Base-by-base conservation (phyloP, 2,797 vertebrate species). In the Gymnoscopelus microlampas region DNA sequence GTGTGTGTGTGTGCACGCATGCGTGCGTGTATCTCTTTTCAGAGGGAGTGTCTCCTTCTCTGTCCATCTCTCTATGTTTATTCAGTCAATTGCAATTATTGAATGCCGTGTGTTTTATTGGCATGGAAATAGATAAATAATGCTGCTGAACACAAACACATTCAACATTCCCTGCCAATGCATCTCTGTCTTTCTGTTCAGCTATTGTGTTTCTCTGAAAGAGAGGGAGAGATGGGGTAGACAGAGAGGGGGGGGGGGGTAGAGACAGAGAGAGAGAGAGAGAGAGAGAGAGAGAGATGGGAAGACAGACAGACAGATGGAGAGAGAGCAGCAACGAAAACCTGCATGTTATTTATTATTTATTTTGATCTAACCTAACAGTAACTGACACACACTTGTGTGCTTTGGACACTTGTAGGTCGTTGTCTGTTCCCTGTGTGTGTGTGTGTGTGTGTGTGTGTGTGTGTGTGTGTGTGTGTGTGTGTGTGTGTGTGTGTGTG, bases 331-430 rank as follows among this genome's bases (percentile, higher is more conserved):
- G 14, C n/a, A 54, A 5, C 5, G 14, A 76, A 57, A 76, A 82
- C 77, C 80, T 85, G 71, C 71, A 65, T 72, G 76, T 83, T 80
- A 74, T 89, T 87, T 64, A 77, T 86, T 86, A 85, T 89, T 86
- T 44, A 44, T 44, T 44, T 44, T 85, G 75, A 87, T 84, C 73
- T 78, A 81, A 88, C 87, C 77, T 84, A 82, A 83, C 81, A 82
- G 76, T 82, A 81, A 88, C 71, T 85, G 85, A 89, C 63, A 74
- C 82, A 82, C 85, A 84, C 79, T 81, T 83, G 85, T 86, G 84
- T 81, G 82, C 82, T 85, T 81, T 88, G 80, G 86, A 89, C 88
- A 90, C 90, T 92, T 92, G 89, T 90, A 89, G 92, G 88, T 87
- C 85, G 87, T 79, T 66, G 79, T 65, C 79, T 89, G 80, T 75